Evolutionary conservation across 1,140 invertebrate species (phyloP).

Genomic region (Danaus plexippus): DNA sequence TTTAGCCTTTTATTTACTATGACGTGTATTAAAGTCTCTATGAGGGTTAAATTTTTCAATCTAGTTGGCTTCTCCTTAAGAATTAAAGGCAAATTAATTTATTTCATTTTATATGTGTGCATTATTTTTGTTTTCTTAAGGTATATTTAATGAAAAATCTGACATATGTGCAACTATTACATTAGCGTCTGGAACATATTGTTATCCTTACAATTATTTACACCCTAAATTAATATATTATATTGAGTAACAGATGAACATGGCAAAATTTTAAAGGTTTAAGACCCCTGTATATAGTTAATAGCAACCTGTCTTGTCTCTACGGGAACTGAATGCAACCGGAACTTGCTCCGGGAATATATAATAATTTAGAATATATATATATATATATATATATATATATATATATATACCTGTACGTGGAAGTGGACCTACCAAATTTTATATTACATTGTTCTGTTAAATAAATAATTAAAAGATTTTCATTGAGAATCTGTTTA

Average conservation of each 20-base stretch:
- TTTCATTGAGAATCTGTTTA: no score
- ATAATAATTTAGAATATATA: no score
- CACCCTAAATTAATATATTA: not conserved
- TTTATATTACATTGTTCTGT: no score
- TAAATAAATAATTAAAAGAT: no score
- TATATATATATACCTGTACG: no score
- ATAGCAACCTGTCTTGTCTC: slow-evolving; percentile 40
- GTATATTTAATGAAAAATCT: slow-evolving; percentile 1
- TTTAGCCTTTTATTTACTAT: slow-evolving; percentile 11
- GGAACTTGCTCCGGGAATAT: slow-evolving; percentile 13
- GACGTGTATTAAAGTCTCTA: no score
- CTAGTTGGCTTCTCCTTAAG: no score
- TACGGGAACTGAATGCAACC: slow-evolving; percentile 31
- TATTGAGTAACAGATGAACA: not conserved
- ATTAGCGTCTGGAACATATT: not conserved
- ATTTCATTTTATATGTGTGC: no score
- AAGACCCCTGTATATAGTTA: slow-evolving; percentile 29
- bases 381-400: no score
- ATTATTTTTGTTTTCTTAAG: not conserved
- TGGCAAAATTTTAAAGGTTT: slow-evolving; percentile 14
- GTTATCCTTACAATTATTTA: not conserved
- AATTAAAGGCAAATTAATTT: no score
- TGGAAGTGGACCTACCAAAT: no score
- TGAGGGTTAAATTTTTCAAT: no score
- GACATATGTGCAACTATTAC: not conserved